Percentiles rank a stretch among this genome's conserved stretches.
These are phyloP conservation scores for Diabrotica virgifera DNA, from an alignment of 1,140 invertebrate genomes.

Conservation along the genomic window DNA sequence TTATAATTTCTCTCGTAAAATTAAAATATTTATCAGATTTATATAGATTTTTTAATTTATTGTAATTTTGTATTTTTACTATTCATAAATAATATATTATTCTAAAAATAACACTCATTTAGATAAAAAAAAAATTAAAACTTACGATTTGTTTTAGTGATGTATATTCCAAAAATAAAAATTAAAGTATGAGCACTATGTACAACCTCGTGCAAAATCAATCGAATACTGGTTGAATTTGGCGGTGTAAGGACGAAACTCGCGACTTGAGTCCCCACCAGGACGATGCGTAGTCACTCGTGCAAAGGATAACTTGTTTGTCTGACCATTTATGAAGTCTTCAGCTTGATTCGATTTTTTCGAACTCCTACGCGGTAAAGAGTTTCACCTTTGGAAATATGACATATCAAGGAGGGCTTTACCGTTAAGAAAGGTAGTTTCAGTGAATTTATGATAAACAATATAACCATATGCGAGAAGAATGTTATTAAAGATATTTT, in stretches of 20 bases:
- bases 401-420: background rate
- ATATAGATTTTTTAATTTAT: no score
- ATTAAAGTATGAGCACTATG: background rate
- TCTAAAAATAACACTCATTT: no score
- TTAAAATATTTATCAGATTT: no score
- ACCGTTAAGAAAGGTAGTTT: no score
- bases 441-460: no score
- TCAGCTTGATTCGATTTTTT: background rate
- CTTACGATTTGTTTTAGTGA: background rate
- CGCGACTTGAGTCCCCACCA: background rate
- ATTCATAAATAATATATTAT: no score
- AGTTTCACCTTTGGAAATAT: background rate
- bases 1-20: no score
- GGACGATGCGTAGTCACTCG: constrained; percentile 1
- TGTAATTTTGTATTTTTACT: no score
- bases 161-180: background rate
- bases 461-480: no score
- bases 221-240: background rate
- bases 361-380: background rate
- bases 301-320: background rate
- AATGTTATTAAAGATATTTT: no score
- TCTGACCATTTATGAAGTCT: background rate
- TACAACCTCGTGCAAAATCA: background rate
- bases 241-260: background rate
- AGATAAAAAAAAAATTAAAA: no score